Percentiles rank a stretch among this genome's conserved stretches.
These are phyloP conservation scores for Lagodon rhomboides DNA, from an alignment of 2,797 vertebrate genomes.

Conservation along the genomic window DNA sequence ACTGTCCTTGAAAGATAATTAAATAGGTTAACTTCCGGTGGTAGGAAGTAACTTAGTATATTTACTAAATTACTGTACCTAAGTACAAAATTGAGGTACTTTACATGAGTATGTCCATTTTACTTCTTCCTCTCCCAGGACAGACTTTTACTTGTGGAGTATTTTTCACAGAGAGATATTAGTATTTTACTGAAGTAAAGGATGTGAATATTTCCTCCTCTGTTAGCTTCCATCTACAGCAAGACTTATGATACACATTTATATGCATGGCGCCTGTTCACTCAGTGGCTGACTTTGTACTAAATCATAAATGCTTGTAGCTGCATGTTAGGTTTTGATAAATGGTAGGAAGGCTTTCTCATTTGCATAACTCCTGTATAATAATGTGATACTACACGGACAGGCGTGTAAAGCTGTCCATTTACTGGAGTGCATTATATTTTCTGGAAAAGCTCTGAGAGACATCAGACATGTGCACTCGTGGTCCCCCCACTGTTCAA, in stretches of 20 bases:
- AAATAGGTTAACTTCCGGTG: slow-evolving; percentile 25
- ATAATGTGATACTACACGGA: slow-evolving; percentile 4
- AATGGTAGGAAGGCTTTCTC: slow-evolving; percentile 19
- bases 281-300: not conserved
- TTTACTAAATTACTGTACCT: no score
- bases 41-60: no score
- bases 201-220: no score
- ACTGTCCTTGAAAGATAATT: slow-evolving; percentile 48
- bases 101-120: no score
- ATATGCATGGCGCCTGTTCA: slow-evolving; percentile 17
- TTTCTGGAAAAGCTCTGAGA: slow-evolving; percentile 11
- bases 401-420: slow-evolving; percentile 2
- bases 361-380: slow-evolving; percentile 35
- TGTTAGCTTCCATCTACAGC: slow-evolving; percentile 22
- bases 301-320: slow-evolving; percentile 18
- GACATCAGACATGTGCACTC: slow-evolving; percentile 22
- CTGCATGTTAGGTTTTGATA: slow-evolving; percentile 13
- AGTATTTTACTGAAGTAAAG: no score
- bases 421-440: slow-evolving; percentile 16
- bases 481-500: slow-evolving; percentile 14
- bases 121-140: no score
- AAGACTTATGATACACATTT: slow-evolving; percentile 18
- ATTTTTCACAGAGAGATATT: no score
- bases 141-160: no score
- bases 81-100: no score